These are phyloP conservation scores for Cydia strobilella DNA, from an alignment of 1,140 invertebrate species.

Conservation along the genomic window DNA sequence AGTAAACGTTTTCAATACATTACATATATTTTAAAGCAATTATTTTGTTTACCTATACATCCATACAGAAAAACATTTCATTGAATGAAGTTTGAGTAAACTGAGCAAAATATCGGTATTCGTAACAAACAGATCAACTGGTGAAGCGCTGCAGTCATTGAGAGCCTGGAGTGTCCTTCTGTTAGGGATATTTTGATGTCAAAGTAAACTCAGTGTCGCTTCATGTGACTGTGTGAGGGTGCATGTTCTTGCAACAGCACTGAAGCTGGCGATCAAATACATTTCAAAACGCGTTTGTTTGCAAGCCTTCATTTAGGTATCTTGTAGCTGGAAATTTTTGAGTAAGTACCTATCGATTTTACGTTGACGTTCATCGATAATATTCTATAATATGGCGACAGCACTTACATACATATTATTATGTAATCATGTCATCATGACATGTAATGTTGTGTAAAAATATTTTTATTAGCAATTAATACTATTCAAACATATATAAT, in stretches of 20 bases:
- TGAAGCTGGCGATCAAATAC: background rate
- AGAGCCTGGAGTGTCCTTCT: background rate
- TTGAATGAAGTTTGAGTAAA: background rate
- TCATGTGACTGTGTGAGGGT: constrained; percentile 1
- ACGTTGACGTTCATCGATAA: too few species aligned
- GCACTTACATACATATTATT: too few species aligned
- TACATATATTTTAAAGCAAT: too few species aligned
- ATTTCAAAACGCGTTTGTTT: background rate
- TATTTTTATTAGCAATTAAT: too few species aligned
- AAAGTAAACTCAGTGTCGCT: constrained; percentile 24
- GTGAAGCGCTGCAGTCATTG: background rate
- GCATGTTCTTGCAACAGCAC: background rate
- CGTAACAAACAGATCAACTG: background rate
- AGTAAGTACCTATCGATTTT: background rate
- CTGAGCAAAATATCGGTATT: background rate
- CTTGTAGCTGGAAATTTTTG: background rate
- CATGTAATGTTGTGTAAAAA: too few species aligned
- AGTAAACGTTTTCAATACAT: too few species aligned
- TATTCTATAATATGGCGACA: too few species aligned
- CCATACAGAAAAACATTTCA: background rate
- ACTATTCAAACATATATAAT: too few species aligned
- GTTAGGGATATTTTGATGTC: constrained; percentile 26
- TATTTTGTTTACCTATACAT: too few species aligned
- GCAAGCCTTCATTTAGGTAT: background rate
- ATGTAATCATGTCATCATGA: too few species aligned